Percentiles rank a stretch among this genome's conserved stretches.
Conservation (phyloP, 2,797 vertebrate species). For the Clarias laeviceps region DNA sequence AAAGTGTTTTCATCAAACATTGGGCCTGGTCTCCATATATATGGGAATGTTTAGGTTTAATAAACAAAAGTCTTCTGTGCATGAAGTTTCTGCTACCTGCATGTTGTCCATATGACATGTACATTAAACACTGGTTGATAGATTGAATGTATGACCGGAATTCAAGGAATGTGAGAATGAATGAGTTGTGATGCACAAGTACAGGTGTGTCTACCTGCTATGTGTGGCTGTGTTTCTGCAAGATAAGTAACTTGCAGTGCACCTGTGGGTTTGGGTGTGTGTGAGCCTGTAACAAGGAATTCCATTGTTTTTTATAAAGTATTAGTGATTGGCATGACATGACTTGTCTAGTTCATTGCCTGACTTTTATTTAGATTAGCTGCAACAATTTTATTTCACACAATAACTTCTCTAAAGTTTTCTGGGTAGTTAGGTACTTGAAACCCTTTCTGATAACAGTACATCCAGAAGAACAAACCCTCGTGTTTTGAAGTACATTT, state of each 20-base stretch:
- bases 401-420: not conserved
- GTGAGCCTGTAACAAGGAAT: not conserved
- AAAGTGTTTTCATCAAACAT: not conserved
- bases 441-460: not conserved
- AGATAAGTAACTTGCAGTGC: not conserved
- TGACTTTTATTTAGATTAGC: not conserved
- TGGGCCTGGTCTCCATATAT: not conserved
- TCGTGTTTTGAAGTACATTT: not conserved
- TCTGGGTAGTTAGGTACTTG: not conserved
- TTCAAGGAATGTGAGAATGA: constrained; percentile 25
- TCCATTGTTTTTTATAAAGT: not conserved
- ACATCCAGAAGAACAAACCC: not conserved
- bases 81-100: not conserved
- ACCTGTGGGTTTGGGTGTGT: not conserved
- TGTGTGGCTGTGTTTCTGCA: not conserved
- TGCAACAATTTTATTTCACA: not conserved
- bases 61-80: not conserved
- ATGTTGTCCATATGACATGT: constrained; percentile 41
- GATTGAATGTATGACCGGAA: constrained; percentile 26
- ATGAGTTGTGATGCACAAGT: not conserved
- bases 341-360: not conserved
- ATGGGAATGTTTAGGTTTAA: not conserved
- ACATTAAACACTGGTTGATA: not conserved
- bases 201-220: not conserved
- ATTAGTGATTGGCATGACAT: not conserved